Percentiles rank a stretch among this genome's conserved stretches.
Evolutionary conservation across 1,140 invertebrate genomes (phyloP).

Genomic region (Dendrolimus punctatus): DNA sequence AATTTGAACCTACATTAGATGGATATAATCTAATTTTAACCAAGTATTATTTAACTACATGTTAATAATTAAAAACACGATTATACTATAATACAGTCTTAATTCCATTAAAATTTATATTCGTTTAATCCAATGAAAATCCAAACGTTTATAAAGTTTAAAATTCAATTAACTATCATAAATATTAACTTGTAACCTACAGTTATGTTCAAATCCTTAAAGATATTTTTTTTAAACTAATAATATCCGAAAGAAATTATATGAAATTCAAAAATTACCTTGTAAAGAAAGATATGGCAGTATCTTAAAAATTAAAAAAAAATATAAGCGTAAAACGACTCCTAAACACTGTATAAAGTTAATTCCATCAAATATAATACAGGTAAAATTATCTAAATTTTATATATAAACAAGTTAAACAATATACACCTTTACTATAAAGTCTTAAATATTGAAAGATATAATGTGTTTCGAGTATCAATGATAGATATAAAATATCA

Average conservation of each 20-base stretch:
- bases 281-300: slow-evolving; percentile 44
- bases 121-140: slow-evolving; percentile 5
- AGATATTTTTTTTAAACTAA: not conserved
- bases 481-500: no score
- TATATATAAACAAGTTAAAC: no score
- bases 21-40: no score
- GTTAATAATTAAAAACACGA: slow-evolving; percentile 1
- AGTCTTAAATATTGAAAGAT: no score
- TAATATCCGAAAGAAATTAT: slow-evolving; percentile 13
- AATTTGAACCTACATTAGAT: no score
- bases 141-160: slow-evolving; percentile 7
- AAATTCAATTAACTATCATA: no score
- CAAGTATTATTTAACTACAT: slow-evolving; percentile 2
- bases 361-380: no score
- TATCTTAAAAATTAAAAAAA: slow-evolving; percentile 29
- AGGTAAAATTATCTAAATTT: no score
- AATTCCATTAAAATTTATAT: slow-evolving; percentile 29
- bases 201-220: not conserved
- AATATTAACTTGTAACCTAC: no score
- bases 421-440: no score
- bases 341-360: not conserved
- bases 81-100: slow-evolving; percentile 31
- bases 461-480: no score
- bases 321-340: slow-evolving; percentile 19
- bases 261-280: slow-evolving; percentile 11